phyloP scores from a whole-genome alignment of 1,140 invertebrate species.

The Philotrypesis tridentata region DNA sequence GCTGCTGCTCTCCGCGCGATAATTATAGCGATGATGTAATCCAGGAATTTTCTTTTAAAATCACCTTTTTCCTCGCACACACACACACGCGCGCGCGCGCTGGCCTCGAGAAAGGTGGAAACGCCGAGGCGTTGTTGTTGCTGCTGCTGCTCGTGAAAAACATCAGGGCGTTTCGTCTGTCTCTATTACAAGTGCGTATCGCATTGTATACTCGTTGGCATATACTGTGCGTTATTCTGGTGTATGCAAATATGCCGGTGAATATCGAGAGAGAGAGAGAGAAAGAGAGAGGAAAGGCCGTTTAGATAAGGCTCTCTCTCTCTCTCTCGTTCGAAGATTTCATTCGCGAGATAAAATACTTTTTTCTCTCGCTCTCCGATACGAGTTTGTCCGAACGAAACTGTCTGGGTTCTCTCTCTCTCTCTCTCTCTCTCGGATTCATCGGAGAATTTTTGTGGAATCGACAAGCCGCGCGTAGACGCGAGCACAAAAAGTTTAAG shows the following conservation, averaged over 20 bases:
- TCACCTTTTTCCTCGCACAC: background rate
- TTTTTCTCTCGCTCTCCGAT: background rate
- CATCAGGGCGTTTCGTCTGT: no score
- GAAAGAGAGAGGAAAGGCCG: background rate
- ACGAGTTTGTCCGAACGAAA: background rate
- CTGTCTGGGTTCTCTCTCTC: no score
- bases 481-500: background rate
- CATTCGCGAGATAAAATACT: background rate
- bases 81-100: no score
- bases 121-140: no score
- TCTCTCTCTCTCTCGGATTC: no score
- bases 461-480: background rate
- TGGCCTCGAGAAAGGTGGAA: background rate
- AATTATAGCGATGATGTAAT: slow-evolving; percentile 9
- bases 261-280: background rate
- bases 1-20: background rate
- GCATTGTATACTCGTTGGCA: no score
- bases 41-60: background rate
- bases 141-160: no score
- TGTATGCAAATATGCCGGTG: background rate
- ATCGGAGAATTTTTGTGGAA: background rate
- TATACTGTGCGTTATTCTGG: no score
- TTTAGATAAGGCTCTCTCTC: background rate
- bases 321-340: no score
- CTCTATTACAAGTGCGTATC: no score